Conservation (phyloP, 1,140 invertebrate species). For the Apis cerana region DNA sequence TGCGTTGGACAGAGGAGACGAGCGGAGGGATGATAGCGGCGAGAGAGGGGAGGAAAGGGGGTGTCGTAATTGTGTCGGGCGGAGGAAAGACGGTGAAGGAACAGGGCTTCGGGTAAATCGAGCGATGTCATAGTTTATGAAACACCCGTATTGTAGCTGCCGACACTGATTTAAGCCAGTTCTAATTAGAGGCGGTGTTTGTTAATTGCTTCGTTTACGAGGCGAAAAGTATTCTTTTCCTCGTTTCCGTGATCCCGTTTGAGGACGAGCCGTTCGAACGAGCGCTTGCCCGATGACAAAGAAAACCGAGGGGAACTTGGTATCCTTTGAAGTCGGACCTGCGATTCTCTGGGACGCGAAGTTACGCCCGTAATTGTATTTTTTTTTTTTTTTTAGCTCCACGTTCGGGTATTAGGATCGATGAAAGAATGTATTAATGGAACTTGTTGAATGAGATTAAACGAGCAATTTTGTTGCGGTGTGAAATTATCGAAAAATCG, state of each 20-base stretch:
- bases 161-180: background rate
- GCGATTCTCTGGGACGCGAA: background rate
- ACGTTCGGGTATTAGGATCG: too few species aligned
- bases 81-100: too few species aligned
- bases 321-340: background rate
- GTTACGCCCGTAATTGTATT: background rate
- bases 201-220: conserved; percentile 26
- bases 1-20: background rate
- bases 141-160: conserved; percentile 17
- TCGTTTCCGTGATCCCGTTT: background rate
- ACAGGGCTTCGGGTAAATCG: conserved; percentile 8
- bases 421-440: background rate
- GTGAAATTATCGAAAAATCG: background rate
- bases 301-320: background rate
- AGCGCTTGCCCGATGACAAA: background rate
- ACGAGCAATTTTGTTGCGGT: background rate
- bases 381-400: too few species aligned
- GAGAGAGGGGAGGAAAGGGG: background rate
- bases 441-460: conserved; percentile 1
- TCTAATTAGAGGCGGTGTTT: conserved; percentile 20
- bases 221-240: background rate
- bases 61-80: background rate
- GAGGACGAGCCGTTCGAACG: too few species aligned
- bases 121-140: conserved; percentile 29
- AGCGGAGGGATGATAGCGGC: background rate